Conservation (phyloP, 2,888 invertebrate genomes). For the Neoascia interrupta region DNA sequence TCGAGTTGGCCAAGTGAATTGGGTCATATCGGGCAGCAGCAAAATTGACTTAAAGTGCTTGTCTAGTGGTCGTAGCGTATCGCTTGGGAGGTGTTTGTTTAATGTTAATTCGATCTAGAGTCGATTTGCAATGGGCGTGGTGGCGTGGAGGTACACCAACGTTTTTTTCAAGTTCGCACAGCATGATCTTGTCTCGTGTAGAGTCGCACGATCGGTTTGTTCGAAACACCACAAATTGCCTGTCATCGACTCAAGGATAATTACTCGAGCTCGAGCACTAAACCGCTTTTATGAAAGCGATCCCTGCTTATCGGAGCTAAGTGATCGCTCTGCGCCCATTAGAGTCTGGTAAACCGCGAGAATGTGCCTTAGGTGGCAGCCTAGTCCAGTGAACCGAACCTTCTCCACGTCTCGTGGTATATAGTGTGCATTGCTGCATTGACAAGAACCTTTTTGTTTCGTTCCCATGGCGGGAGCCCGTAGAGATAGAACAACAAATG, state of each 20-base stretch:
- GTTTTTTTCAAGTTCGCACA: conserved; percentile 12
- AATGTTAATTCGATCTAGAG: conserved; percentile 62
- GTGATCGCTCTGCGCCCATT: conserved; percentile 59
- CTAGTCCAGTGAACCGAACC: too few species aligned
- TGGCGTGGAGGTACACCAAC: neutral
- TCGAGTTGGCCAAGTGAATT: conserved; percentile 50
- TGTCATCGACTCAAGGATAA: conserved; percentile 66
- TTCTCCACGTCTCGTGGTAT: neutral
- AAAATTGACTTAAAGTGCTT: conserved; percentile 49
- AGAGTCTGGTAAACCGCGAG: conserved; percentile 35
- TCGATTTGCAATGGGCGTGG: conserved; percentile 45
- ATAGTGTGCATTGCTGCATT: conserved; percentile 33
- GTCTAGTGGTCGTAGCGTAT: conserved; percentile 11
- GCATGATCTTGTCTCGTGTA: conserved; percentile 40
- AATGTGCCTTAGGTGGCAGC: conserved; percentile 36
- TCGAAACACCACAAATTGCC: conserved; percentile 50
- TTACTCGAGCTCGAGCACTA: conserved; percentile 59
- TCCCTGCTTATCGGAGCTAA: conserved; percentile 52
- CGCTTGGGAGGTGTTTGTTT: conserved; percentile 47
- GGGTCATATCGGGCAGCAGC: conserved; percentile 40
- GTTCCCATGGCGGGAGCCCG: conserved; percentile 33
- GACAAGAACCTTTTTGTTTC: conserved; percentile 56
- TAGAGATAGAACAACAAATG: conserved; percentile 44
- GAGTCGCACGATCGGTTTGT: conserved; percentile 48
- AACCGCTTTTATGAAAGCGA: conserved; percentile 46